Evolutionary conservation across 2,113 vertebrate species (phyloP).

Genomic region (Laticauda colubrina): DNA sequence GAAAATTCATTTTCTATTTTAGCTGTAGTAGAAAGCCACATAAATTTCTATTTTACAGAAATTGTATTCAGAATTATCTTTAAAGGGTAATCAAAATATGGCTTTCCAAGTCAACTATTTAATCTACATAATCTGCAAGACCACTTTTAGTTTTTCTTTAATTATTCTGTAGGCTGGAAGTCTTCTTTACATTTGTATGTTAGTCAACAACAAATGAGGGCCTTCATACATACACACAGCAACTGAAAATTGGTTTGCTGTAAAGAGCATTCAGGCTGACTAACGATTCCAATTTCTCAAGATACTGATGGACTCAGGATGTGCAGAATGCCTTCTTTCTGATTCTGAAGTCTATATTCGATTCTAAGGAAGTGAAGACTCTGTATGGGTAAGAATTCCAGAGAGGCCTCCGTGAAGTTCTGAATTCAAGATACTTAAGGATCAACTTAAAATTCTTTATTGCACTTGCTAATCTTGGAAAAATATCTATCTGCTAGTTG

Average conservation of each 20-base stretch:
- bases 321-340: background rate
- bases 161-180: background rate
- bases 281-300: background rate
- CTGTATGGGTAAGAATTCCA: background rate
- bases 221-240: background rate
- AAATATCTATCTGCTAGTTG: background rate
- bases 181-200: background rate
- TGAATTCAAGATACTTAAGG: background rate
- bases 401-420: background rate
- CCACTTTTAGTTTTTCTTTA: background rate
- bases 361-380: background rate
- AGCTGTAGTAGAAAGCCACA: background rate
- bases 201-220: background rate
- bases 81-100: background rate
- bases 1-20: background rate
- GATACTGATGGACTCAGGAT: background rate
- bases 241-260: background rate
- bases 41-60: background rate
- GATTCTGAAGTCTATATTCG: background rate
- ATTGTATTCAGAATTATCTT: background rate
- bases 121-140: background rate
- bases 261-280: background rate
- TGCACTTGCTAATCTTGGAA: background rate
- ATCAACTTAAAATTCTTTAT: background rate
- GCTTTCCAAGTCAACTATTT: background rate